A percentile compares a stretch with the other conserved stretches of the same genome.
Evolutionary conservation across 2,888 invertebrate species (phyloP).

Genomic region (Hypolimnas misippus): DNA sequence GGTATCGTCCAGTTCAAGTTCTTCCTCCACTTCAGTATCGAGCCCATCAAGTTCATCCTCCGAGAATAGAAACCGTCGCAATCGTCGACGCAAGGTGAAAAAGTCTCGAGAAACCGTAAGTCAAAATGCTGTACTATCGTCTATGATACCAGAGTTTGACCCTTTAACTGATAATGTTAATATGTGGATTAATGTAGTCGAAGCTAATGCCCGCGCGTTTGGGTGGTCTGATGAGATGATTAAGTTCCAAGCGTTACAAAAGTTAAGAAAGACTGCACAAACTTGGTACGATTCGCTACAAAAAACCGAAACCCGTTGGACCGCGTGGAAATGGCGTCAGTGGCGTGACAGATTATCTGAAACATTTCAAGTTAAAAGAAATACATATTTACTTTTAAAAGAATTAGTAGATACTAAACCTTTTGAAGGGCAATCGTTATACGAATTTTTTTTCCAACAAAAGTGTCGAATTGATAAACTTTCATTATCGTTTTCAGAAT

Average conservation of each 20-base stretch:
- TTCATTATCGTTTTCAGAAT: too few relatives aligned
- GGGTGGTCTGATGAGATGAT: slow-evolving; percentile 35
- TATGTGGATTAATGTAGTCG: slow-evolving; percentile 14
- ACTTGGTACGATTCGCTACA: slow-evolving; percentile 34
- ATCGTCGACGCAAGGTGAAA: too few relatives aligned
- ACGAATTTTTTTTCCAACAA: too few relatives aligned
- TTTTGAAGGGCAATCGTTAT: too few relatives aligned
- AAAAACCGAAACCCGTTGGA: slow-evolving; percentile 32
- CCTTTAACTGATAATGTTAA: slow-evolving; percentile 1
- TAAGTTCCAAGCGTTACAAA: slow-evolving; percentile 44
- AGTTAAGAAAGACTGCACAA: slow-evolving; percentile 44
- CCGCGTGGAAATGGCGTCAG: slow-evolving; percentile 44
- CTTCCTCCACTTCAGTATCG: too few relatives aligned
- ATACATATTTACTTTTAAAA: slow-evolving; percentile 30
- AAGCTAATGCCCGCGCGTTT: not conserved
- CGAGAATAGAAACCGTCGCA: too few relatives aligned
- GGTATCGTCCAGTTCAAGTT: too few relatives aligned
- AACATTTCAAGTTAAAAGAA: slow-evolving; percentile 41
- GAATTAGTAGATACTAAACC: slow-evolving; percentile 9
- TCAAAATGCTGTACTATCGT: slow-evolving; percentile 31
- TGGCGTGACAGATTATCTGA: slow-evolving; percentile 44
- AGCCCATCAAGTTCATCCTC: too few relatives aligned
- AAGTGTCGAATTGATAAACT: too few relatives aligned
- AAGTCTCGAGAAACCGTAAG: slow-evolving; percentile 16
- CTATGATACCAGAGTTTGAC: slow-evolving; percentile 30